These are phyloP conservation scores for Opisthograptis luteolata DNA, from an alignment of 2,888 invertebrate species.

Conservation along the genomic window DNA sequence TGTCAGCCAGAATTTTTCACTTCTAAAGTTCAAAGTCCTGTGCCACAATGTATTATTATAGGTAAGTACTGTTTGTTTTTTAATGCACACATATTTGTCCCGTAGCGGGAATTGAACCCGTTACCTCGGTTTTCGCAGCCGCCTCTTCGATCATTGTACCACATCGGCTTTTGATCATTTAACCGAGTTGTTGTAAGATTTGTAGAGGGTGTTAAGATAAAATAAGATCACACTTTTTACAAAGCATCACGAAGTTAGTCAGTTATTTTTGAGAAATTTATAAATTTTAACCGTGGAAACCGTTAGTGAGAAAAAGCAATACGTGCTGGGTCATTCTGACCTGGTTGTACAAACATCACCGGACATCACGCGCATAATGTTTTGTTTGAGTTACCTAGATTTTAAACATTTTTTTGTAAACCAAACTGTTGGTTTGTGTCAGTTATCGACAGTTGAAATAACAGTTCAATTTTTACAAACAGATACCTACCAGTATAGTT, in stretches of 20 bases:
- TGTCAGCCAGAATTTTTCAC: no score
- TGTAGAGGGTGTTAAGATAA: background rate
- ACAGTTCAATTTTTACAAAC: background rate
- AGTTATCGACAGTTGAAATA: background rate
- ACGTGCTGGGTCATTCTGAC: conserved; percentile 62
- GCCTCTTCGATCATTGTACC: no score
- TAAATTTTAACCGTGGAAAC: conserved; percentile 51
- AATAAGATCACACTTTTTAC: background rate
- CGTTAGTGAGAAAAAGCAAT: conserved; percentile 55
- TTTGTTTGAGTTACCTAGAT: conserved; percentile 26
- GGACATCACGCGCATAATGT: conserved; percentile 41
- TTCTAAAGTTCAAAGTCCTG: no score
- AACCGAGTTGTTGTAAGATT: no score
- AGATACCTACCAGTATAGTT: no score
- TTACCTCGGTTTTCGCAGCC: no score
- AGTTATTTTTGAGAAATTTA: conserved; percentile 56
- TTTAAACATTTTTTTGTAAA: background rate
- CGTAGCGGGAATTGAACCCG: no score
- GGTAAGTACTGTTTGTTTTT: no score
- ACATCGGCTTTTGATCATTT: no score
- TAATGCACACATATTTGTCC: no score
- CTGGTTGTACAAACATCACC: conserved; percentile 54
- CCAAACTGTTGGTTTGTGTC: background rate
- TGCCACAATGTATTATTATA: no score
- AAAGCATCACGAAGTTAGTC: conserved; percentile 47